Evolutionary conservation across 2,888 invertebrate genomes (phyloP).

Genomic region (Leucophora obtusa): DNA sequence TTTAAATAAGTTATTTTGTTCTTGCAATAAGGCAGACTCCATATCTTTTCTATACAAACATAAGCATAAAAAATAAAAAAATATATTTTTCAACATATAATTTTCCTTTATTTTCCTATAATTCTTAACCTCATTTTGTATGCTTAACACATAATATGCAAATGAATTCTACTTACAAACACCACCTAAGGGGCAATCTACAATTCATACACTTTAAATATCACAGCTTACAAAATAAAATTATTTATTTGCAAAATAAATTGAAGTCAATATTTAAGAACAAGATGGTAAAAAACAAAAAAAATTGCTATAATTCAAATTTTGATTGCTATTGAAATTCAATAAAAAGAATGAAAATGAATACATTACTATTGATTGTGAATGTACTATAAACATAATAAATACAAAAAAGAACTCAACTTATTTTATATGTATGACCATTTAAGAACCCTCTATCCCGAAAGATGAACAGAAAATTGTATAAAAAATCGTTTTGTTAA

Average conservation of each 20-base stretch:
- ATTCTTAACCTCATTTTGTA: constrained; percentile 27
- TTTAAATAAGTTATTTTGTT: no score
- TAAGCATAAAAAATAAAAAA: no score
- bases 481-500: constrained; percentile 24
- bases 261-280: constrained; percentile 10
- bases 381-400: constrained; percentile 27
- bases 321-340: constrained; percentile 53
- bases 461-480: constrained; percentile 16
- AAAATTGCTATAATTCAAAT: constrained; percentile 36
- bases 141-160: constrained; percentile 38
- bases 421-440: constrained; percentile 26
- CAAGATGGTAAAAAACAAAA: constrained; percentile 8
- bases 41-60: no score
- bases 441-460: constrained; percentile 13
- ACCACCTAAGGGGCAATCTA: constrained; percentile 31
- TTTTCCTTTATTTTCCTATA: not conserved
- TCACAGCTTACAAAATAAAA: not conserved
- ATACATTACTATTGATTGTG: constrained; percentile 29
- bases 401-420: constrained; percentile 18
- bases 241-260: constrained; percentile 23
- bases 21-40: no score
- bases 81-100: not conserved
- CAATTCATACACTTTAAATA: not conserved
- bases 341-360: constrained; percentile 37
- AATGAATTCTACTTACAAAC: constrained; percentile 29